These are phyloP conservation scores for Aricia agestis DNA, from an alignment of 1,140 invertebrate genomes.

Conservation along the genomic window DNA sequence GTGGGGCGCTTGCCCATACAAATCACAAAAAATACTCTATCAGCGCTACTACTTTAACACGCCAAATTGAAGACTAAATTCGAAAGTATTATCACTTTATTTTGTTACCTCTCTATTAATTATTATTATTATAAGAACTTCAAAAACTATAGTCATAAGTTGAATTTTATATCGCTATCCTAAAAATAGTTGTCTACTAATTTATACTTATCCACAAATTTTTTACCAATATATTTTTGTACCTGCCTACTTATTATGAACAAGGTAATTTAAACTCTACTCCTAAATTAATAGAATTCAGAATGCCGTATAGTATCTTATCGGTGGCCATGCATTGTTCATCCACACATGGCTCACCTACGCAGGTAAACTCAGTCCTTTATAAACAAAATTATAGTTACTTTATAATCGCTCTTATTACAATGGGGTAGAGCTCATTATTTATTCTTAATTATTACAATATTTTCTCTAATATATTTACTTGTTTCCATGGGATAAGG, in stretches of 20 bases:
- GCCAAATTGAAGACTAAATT: too few relatives aligned
- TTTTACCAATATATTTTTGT: constrained; percentile 2
- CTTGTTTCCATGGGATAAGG: constrained; percentile 4
- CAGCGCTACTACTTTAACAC: too few relatives aligned
- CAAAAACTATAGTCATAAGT: too few relatives aligned
- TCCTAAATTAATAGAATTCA: background rate
- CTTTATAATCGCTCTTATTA: constrained; percentile 8
- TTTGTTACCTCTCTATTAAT: too few relatives aligned
- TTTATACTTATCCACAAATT: background rate
- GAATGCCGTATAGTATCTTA: background rate
- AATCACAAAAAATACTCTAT: too few relatives aligned
- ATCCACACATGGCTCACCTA: constrained; percentile 41
- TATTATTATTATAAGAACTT: too few relatives aligned
- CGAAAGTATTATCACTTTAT: too few relatives aligned
- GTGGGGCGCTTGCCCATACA: too few relatives aligned
- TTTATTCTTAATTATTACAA: background rate
- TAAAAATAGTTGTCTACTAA: too few relatives aligned
- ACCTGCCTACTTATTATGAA: background rate
- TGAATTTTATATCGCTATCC: too few relatives aligned
- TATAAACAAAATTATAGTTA: constrained; percentile 27
- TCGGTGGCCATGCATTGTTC: background rate
- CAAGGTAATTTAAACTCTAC: background rate
- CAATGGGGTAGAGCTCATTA: constrained; percentile 13
- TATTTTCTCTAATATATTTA: background rate
- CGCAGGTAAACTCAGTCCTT: constrained; percentile 42